Base-by-base conservation (phyloP, 2,797 vertebrate species). In the Triplophysa yarkandensis region DNA sequence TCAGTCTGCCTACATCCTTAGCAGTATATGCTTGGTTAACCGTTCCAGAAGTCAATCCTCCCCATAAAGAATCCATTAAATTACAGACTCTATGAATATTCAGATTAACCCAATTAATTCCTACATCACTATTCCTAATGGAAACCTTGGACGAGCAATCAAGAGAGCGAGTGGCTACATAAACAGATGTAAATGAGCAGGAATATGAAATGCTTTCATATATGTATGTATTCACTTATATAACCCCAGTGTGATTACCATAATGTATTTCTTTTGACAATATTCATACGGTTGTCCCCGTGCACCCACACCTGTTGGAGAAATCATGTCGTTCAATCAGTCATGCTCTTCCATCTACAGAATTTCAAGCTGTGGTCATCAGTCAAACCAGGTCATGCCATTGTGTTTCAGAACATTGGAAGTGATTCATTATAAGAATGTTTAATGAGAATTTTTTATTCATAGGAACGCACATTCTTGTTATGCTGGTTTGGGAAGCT, bases 161-260 rank as follows among this genome's bases (percentile, higher is more conserved):
- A n/a, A 64, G 1, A 44, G 25, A 65, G 23, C 13, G 25, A 44
- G 10, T 34, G 27, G 17, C n/a, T 61, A 61, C 44, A 70, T 39
- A 43, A 46, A 50, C n/a, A 36, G 55, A 62, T 71, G 44, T 39
- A 61, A 71, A 71, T 71, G 10, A 44, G 13, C n/a, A 1, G 41
- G 25, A 27, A 39, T 60, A 55, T 57, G 34, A 44, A 55, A 36
- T 44, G n/a, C 34, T 72, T 72, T 52, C 32, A 50, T 50, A 21
- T 50, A 19, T 19, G n/a, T 3, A 46, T 46, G 1, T 46, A 46
- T 46, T 44, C 9, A 44, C n/a, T n/a, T n/a, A n/a, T 44, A n/a
- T n/a, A 4, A 19, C 69, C 30, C 65, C 54, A 74, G 41, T 74
- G 44, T 57, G 50, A 65, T 74, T 65, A 54, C 55, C 36, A 32